Conservation (phyloP, 2,113 vertebrate genomes). For the Ranitomeya imitator region DNA sequence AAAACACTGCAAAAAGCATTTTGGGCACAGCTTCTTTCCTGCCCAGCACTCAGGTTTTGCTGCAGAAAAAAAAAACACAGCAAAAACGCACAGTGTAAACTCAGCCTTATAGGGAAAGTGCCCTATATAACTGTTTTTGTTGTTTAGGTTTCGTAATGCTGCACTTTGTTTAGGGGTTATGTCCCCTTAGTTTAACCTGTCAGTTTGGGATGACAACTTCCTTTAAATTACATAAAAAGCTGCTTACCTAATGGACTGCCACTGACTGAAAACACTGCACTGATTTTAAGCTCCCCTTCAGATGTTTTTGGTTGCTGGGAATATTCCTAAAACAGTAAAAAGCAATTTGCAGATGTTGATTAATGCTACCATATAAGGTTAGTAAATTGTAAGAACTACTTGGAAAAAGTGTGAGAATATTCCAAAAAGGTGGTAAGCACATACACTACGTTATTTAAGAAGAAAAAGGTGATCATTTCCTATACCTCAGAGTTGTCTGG, state of each 20-base stretch:
- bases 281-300: slow-evolving; percentile 92
- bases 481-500: slow-evolving; percentile 84
- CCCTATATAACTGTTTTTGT: too few species aligned
- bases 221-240: background rate
- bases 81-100: too few species aligned
- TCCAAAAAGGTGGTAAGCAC: background rate
- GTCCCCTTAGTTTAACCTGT: too few species aligned
- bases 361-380: background rate
- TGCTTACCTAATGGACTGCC: slow-evolving; percentile 84
- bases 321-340: slow-evolving; percentile 78
- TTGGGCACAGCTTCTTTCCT: too few species aligned
- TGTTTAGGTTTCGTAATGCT: too few species aligned
- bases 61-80: too few species aligned
- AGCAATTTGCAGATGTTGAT: background rate
- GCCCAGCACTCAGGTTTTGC: too few species aligned
- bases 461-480: background rate
- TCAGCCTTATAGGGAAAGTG: too few species aligned
- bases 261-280: slow-evolving; percentile 91
- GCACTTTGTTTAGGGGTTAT: too few species aligned
- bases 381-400: background rate
- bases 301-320: slow-evolving; percentile 82
- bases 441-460: too few species aligned
- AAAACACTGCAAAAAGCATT: too few species aligned
- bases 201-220: too few species aligned
- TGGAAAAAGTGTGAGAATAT: background rate